These are phyloP conservation scores for Manis pentadactyla DNA, from an alignment of 2,797 vertebrate genomes.

Conservation along the genomic window DNA sequence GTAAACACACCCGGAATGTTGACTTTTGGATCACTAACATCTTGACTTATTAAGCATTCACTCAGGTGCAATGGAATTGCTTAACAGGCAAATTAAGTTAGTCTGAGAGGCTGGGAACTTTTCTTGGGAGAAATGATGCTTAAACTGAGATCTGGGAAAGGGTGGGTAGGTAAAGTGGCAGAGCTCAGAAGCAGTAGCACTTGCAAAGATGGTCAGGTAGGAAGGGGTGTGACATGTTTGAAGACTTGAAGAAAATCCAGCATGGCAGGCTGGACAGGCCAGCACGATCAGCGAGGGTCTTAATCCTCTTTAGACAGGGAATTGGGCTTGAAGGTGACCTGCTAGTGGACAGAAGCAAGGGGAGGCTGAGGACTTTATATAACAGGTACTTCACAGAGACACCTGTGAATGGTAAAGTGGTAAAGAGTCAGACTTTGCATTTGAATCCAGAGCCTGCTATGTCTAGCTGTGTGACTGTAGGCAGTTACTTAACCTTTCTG, in stretches of 20 bases:
- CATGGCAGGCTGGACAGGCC: fast-evolving
- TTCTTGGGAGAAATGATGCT: background rate
- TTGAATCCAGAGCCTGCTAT: background rate
- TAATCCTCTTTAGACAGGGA: background rate
- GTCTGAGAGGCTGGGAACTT: background rate
- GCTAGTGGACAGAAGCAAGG: background rate
- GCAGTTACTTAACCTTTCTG: background rate
- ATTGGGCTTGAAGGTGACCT: background rate
- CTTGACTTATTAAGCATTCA: background rate
- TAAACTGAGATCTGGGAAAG: no score
- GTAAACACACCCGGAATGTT: background rate
- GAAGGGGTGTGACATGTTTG: fast-evolving
- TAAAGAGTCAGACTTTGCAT: background rate
- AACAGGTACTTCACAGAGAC: background rate
- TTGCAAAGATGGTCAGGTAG: background rate
- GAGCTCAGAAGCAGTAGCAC: fast-evolving
- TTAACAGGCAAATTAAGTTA: background rate
- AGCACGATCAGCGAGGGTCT: background rate
- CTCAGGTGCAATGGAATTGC: background rate
- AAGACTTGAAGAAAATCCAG: background rate
- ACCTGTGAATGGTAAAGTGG: background rate
- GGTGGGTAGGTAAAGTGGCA: background rate
- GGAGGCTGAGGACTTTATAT: background rate
- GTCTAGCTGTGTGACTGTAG: background rate
- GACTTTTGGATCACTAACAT: background rate